phyloP scores from a whole-genome alignment of 2,888 invertebrate genomes.

The Rhynchonema sp. region DNA sequence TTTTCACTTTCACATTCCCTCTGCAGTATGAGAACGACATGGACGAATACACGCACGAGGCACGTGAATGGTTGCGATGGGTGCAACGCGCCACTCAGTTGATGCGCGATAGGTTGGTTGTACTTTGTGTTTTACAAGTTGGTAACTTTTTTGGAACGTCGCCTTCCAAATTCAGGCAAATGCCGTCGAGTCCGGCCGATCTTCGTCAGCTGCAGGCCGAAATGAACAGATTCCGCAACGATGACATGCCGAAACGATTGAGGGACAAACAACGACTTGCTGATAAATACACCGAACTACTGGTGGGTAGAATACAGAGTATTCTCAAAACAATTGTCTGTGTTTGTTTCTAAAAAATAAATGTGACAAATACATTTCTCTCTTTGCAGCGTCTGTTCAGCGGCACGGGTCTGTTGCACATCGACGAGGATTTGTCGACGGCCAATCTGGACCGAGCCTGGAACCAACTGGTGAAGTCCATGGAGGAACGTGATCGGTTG shows the following conservation, averaged over 20 bases:
- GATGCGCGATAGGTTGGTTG: slow-evolving; percentile 19
- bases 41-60: slow-evolving; percentile 17
- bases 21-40: slow-evolving; percentile 16
- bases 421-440: slow-evolving; percentile 28
- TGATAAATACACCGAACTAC: slow-evolving; percentile 48
- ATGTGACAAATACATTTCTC: background rate
- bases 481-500: slow-evolving; percentile 15
- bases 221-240: slow-evolving; percentile 72
- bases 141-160: too few species aligned
- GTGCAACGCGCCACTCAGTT: slow-evolving; percentile 15
- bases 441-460: slow-evolving; percentile 30
- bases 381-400: slow-evolving; percentile 10
- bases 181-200: slow-evolving; percentile 13
- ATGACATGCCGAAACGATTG: slow-evolving; percentile 74
- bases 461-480: slow-evolving; percentile 20
- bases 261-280: slow-evolving; percentile 69
- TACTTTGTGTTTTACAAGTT: too few species aligned
- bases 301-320: slow-evolving; percentile 17
- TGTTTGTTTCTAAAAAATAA: background rate
- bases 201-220: slow-evolving; percentile 48
- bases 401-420: slow-evolving; percentile 13
- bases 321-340: background rate
- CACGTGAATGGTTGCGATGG: slow-evolving; percentile 21
- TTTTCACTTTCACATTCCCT: too few species aligned
- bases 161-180: too few species aligned